Evolutionary conservation across 1,140 invertebrate genomes (phyloP).

Genomic region (Euura lappo): DNA sequence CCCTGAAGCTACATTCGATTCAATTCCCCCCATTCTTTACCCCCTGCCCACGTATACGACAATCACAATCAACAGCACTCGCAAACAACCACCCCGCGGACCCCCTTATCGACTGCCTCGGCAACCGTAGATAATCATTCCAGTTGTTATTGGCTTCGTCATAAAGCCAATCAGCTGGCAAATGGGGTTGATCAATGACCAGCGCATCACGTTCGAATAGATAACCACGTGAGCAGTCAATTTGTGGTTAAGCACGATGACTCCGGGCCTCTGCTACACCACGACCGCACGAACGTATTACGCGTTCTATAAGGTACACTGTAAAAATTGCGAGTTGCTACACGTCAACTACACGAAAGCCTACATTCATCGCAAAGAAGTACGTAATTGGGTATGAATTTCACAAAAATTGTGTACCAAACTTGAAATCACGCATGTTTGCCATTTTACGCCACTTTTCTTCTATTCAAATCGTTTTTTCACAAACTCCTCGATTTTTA

Average conservation of each 20-base stretch:
- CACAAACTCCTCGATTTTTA: too few relatives aligned
- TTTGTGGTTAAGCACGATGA: constrained; percentile 6
- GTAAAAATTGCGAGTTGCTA: too few relatives aligned
- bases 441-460: too few relatives aligned
- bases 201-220: neutral
- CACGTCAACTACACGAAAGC: too few relatives aligned
- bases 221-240: constrained; percentile 6
- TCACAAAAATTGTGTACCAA: too few relatives aligned
- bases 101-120: neutral
- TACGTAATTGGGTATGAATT: too few relatives aligned
- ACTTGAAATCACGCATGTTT: too few relatives aligned
- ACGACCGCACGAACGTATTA: too few relatives aligned
- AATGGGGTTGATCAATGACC: constrained; percentile 13
- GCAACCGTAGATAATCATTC: neutral
- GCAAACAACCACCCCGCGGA: neutral
- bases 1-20: neutral
- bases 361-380: too few relatives aligned
- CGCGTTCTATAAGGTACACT: too few relatives aligned
- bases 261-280: neutral
- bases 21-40: too few relatives aligned
- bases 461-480: too few relatives aligned
- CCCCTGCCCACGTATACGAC: neutral
- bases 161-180: constrained; percentile 13
- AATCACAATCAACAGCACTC: neutral
- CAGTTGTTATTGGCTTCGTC: constrained; percentile 13